Base-by-base conservation (phyloP, 2,888 invertebrate species). In the Trichopoda pennipes region DNA sequence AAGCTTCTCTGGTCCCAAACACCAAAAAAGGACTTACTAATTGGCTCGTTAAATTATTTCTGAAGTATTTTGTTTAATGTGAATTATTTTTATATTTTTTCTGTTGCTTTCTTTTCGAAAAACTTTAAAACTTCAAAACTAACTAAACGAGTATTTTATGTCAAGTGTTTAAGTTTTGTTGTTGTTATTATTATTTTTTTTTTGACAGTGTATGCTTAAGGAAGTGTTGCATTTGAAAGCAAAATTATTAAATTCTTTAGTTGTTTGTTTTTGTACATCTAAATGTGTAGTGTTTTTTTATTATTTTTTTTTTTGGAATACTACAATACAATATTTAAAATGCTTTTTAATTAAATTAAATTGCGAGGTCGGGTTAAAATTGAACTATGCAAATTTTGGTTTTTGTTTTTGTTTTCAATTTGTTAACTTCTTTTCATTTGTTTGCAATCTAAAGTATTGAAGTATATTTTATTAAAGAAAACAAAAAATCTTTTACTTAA, bases 141-240 rank as follows among this genome's bases (percentile, higher is more conserved):
- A 78, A 81, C 28, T 60, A 60, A 78, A 78, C 78, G 81, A 81
- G 74, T 53, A 70, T 72, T 51, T 38, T 17, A 74, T 79, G 68
- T 79, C 14, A 51, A 72, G 82, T 80, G 80, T 78, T 70, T 75
- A 28, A 44, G 66, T 66, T 49, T 21, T 64, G 58, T 64, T 66
- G 56, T 69, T 51, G 49, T 77, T 58, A 42, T 42, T 53, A 47
- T 60, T 72, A 55, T 78, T 72, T 23, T 21, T 56, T 82, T 72
- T 47, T 68, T 78, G 42, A 64, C 42, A 72, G 76, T 81, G 76
- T 77, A 66, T 77, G 73, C 72, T 69, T 60, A 23, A 74, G 56
- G 12, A 17, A 55, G 81, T 82, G 78, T 78, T 74, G 81, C 82
- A 76, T 79, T 82, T 81, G 8, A 68, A 82, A 81, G 82, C 82